These are phyloP conservation scores for Ctena decussata DNA, from an alignment of 2,888 invertebrate genomes.

Conservation along the genomic window DNA sequence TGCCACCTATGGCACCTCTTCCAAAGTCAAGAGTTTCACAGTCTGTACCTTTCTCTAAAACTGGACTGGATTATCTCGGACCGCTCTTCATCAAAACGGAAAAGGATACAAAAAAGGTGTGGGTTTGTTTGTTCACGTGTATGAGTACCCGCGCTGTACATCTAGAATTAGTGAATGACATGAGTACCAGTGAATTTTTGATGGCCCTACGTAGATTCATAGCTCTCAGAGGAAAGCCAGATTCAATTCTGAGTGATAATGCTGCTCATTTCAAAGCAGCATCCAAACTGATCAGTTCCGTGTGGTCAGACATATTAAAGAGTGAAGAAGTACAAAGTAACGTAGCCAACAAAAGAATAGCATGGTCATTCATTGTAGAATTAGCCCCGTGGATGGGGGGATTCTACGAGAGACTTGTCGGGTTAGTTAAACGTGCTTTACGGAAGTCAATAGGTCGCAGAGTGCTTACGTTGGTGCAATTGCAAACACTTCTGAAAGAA, in stretches of 20 bases:
- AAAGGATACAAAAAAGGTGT: no score
- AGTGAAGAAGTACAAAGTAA: no score
- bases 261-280: constrained; percentile 26
- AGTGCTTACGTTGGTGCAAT: constrained; percentile 1
- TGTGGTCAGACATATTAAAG: not conserved
- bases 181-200: no score
- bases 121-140: constrained; percentile 36
- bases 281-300: not conserved
- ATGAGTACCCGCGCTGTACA: constrained; percentile 33
- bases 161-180: constrained; percentile 24
- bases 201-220: no score
- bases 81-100: constrained; percentile 17
- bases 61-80: constrained; percentile 37
- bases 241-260: constrained; percentile 24
- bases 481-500: constrained; percentile 23
- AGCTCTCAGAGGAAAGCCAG: constrained; percentile 12
- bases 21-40: constrained; percentile 27
- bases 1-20: constrained; percentile 37
- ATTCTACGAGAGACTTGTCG: constrained; percentile 16
- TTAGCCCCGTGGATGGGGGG: constrained; percentile 23
- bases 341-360: not conserved
- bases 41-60: constrained; percentile 15
- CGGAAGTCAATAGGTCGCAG: constrained; percentile 19
- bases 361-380: constrained; percentile 22
- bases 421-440: constrained; percentile 14